phyloP scores from a whole-genome alignment of 2,113 vertebrate genomes.

The Oryzias curvinotus region DNA sequence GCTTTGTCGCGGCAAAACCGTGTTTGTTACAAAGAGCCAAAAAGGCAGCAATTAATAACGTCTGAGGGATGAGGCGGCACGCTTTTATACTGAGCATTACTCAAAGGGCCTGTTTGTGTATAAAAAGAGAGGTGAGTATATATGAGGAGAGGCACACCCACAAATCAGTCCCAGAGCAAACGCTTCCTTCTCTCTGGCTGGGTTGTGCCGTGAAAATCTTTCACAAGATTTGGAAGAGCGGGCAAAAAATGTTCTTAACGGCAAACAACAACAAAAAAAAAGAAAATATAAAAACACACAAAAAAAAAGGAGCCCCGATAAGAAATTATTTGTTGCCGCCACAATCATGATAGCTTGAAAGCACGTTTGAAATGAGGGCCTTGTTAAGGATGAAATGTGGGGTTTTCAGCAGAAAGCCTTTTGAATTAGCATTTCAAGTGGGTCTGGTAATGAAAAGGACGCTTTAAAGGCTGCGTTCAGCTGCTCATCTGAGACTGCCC shows the following conservation, averaged over 20 bases:
- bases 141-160: background rate
- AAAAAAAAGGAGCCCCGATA: slow-evolving; percentile 8
- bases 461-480: slow-evolving; percentile 21
- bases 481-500: slow-evolving; percentile 32
- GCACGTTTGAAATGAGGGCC: slow-evolving; percentile 8
- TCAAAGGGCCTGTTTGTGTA: background rate
- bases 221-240: slow-evolving; percentile 9
- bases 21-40: slow-evolving; percentile 13
- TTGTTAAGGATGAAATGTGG: slow-evolving; percentile 6
- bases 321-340: slow-evolving; percentile 27
- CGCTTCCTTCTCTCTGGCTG: background rate
- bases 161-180: background rate
- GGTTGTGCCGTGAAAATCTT: slow-evolving; percentile 6
- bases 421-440: slow-evolving; percentile 41
- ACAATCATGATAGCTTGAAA: slow-evolving; percentile 31
- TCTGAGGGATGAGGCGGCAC: background rate
- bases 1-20: slow-evolving; percentile 3
- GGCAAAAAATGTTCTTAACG: slow-evolving; percentile 19
- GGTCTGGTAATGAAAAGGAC: slow-evolving; percentile 25
- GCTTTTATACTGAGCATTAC: background rate
- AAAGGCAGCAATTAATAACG: slow-evolving; percentile 31
- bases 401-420: slow-evolving; percentile 8
- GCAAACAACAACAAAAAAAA: background rate
- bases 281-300: slow-evolving; percentile 2
- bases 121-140: background rate